Percentiles rank a stretch among this genome's conserved stretches.
These are phyloP conservation scores for Zaprionus capensis DNA, from an alignment of 1,140 invertebrate species.

Conservation along the genomic window DNA sequence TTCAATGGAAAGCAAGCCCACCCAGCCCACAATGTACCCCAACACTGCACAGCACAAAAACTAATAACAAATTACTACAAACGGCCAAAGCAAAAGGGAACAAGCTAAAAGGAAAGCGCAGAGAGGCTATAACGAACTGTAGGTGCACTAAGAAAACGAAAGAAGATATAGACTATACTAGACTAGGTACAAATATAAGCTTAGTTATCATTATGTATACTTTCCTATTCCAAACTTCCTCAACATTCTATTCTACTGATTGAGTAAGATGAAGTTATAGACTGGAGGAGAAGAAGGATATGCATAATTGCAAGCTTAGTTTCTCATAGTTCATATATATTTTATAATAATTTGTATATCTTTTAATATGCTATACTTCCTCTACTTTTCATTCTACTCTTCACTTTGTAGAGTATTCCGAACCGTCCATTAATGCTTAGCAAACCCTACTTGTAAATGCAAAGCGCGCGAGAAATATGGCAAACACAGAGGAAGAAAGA, in stretches of 20 bases:
- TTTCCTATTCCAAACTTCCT: no score
- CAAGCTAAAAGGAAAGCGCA: constrained; percentile 20
- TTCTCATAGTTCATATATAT: neutral
- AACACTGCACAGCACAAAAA: constrained; percentile 48
- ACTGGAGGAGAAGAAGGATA: no score
- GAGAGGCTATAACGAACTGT: neutral
- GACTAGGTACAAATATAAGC: neutral
- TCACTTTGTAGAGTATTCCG: neutral
- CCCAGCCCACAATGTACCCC: constrained; percentile 8
- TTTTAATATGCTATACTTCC: neutral
- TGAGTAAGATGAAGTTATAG: no score
- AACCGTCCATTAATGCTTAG: neutral
- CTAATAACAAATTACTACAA: constrained; percentile 81
- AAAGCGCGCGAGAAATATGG: constrained; percentile 47
- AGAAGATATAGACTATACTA: neutral
- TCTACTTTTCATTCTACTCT: neutral
- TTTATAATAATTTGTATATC: neutral
- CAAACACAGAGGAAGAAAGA: constrained; percentile 29
- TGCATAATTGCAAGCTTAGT: neutral
- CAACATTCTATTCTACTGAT: no score
- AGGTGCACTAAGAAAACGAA: neutral
- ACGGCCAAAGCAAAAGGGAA: constrained; percentile 57
- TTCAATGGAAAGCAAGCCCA: constrained; percentile 67
- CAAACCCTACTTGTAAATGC: constrained; percentile 15
- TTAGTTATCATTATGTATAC: no score